Evolutionary conservation across 2,888 invertebrate genomes (phyloP), one percentile per base, ranked within the genome.

Genomic region (Eueremaeus valkanovi): DNA sequence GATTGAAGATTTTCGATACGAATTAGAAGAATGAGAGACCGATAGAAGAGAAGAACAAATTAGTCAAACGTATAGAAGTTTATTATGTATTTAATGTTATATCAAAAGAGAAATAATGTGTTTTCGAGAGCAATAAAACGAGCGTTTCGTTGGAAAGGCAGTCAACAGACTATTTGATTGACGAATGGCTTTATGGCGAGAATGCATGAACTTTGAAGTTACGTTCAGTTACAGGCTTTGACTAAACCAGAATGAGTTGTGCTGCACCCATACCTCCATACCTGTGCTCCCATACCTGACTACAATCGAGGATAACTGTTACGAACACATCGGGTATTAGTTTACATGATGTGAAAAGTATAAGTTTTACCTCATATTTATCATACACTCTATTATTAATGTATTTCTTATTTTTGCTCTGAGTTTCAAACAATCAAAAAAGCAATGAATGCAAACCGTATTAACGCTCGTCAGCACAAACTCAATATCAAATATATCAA

Each of bases 171-270:
- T 21, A 70, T 70, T 70, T 70, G 70, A 70, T 70, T 70, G 70
- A 70, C 70, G 70, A 70, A 70, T 70, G 40, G 29, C 42, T 70
- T 70, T 70, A 70, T 70, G 42, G 70, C 70, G 70, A 70, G 70
- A 70, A 70, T 16, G 40, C 66, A 40, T 40, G 40, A 66, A 66
- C 66, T 66, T 58, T 58, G 29, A 29, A n/a, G n/a, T n/a, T n/a
- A n/a, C n/a, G n/a, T n/a, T n/a, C n/a, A n/a, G n/a, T n/a, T n/a
- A 18, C 49, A 49, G 18, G 21, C 18, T 21, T 49, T 58, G 8
- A 66, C 21, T 66, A 18, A 66, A 36, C 40, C 36, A 27, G 45
- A 70, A 42, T 70, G 16, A 29, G 24, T 36, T 36, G 58, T 29
- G 45, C 70, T 42, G 70, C 63, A 33, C 70, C 70, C 70, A 70